phyloP scores from a whole-genome alignment of 1,140 invertebrate genomes.

The Papilio glaucus region DNA sequence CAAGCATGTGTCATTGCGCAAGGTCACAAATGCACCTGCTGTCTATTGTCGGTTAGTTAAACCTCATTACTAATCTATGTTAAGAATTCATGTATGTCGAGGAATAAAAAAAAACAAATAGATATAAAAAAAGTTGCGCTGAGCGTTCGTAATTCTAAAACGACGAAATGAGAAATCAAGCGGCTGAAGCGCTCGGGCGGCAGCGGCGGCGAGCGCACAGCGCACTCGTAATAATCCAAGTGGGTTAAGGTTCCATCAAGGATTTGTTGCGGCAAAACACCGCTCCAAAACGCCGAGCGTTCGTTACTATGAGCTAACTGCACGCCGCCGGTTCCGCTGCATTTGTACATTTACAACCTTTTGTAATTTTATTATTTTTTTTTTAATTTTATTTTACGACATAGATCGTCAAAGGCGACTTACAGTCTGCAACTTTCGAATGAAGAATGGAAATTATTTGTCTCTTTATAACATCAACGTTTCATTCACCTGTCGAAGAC shows the following conservation, averaged over 20 bases:
- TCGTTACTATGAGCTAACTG: conserved; percentile 79
- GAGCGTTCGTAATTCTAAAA: conserved; percentile 33
- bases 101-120: not conserved
- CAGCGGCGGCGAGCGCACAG: conserved; percentile 68
- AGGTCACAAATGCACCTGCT: conserved; percentile 67
- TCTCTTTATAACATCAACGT: conserved; percentile 46
- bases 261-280: conserved; percentile 83
- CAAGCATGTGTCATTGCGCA: conserved; percentile 67
- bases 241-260: conserved; percentile 83
- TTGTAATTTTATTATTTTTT: conserved; percentile 55
- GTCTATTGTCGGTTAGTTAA: conserved; percentile 58
- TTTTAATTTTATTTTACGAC: conserved; percentile 47
- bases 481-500: conserved; percentile 64
- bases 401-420: conserved; percentile 59
- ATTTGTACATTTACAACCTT: conserved; percentile 71
- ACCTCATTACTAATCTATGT: not conserved
- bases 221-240: conserved; percentile 80
- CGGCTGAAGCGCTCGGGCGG: conserved; percentile 67
- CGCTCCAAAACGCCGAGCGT: conserved; percentile 78
- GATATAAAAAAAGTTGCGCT: conserved; percentile 27
- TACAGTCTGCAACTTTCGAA: conserved; percentile 54
- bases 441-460: conserved; percentile 51
- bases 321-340: conserved; percentile 75
- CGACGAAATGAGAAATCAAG: conserved; percentile 60
- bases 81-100: not conserved